Evolutionary conservation across 2,113 vertebrate genomes (phyloP).

Genomic region (Microcebus tavaratra): DNA sequence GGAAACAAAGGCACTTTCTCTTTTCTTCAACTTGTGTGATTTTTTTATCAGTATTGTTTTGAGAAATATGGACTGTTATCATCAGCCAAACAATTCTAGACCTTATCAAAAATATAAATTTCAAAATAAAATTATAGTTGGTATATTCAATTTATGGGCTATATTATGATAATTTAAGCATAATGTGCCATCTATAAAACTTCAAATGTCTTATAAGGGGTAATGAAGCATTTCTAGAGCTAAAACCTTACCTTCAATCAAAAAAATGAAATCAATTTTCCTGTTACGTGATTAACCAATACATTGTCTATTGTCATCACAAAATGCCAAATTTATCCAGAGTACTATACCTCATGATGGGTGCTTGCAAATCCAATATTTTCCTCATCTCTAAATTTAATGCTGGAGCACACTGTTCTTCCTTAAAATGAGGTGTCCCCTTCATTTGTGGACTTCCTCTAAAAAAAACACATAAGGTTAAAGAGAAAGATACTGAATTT

Average conservation of each 20-base stretch:
- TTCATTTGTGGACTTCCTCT: slow-evolving; percentile 95
- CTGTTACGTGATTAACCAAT: slow-evolving; percentile 5
- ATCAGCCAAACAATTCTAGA: slow-evolving; percentile 42
- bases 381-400: slow-evolving; percentile 96
- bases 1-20: neutral
- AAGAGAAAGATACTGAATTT: slow-evolving; percentile 52
- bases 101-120: neutral
- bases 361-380: slow-evolving; percentile 95
- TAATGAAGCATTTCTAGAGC: slow-evolving; percentile 6
- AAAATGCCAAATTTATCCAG: slow-evolving; percentile 45
- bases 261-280: slow-evolving; percentile 36
- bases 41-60: neutral
- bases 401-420: slow-evolving; percentile 96
- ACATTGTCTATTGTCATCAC: neutral
- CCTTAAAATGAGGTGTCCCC: slow-evolving; percentile 94
- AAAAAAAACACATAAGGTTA: slow-evolving; percentile 49
- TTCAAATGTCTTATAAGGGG: neutral
- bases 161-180: slow-evolving; percentile 8
- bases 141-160: neutral
- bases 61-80: neutral
- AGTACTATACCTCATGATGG: slow-evolving; percentile 92
- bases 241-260: neutral
- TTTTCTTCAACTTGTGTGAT: neutral
- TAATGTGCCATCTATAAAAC: neutral
- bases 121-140: neutral